A percentile compares a stretch with the other conserved stretches of the same genome.
phyloP scores from a whole-genome alignment of 92 coral and sea anemone species.

The Epizoanthus fatuus region DNA sequence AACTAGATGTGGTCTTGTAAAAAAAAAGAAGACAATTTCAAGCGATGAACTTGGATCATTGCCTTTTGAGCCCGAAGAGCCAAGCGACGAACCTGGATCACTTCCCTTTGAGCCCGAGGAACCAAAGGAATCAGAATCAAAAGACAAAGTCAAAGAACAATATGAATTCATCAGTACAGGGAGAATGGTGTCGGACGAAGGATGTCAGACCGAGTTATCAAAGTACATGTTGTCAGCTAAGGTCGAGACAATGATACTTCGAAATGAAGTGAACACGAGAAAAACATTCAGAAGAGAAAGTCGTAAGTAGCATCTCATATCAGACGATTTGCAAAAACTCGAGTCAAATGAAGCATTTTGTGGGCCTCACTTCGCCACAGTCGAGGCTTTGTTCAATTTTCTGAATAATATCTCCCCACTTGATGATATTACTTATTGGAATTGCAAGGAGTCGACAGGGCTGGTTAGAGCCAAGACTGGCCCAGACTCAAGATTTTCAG shows the following conservation, averaged over 20 bases:
- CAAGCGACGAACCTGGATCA: conserved; percentile 1
- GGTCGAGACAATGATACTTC: background rate
- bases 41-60: background rate
- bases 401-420: conserved; percentile 24
- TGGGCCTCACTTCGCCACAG: conserved; percentile 42
- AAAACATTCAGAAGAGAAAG: background rate
- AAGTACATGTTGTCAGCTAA: conserved; percentile 19
- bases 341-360: conserved; percentile 46
- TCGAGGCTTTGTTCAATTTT: conserved; percentile 9
- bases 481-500: conserved; percentile 25
- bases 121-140: conserved; percentile 12
- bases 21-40: conserved; percentile 18
- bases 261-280: conserved; percentile 19
- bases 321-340: conserved; percentile 25
- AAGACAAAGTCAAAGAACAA: conserved; percentile 4
- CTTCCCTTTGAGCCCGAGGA: conserved; percentile 4
- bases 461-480: conserved; percentile 23
- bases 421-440: conserved; percentile 56
- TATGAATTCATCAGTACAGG: background rate
- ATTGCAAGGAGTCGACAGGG: conserved; percentile 31
- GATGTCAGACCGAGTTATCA: conserved; percentile 35
- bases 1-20: conserved; percentile 24
- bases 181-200: background rate
- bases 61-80: background rate
- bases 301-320: conserved; percentile 34